Base-by-base conservation (phyloP, 1,140 invertebrate species). In the Mamestra configurata region DNA sequence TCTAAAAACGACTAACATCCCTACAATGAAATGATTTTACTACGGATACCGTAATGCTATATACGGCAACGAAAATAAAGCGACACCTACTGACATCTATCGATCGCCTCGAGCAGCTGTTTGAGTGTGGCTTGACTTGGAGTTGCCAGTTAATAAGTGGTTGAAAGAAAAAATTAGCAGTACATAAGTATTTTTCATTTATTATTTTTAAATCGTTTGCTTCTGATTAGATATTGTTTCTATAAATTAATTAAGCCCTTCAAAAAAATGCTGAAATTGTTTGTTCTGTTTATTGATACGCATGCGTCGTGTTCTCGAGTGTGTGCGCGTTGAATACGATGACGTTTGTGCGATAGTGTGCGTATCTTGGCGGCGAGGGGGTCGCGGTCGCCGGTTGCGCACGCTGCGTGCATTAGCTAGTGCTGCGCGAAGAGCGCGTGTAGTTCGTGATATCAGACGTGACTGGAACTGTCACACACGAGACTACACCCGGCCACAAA, bases 31-130 rank as follows among this genome's bases (percentile, higher is more conserved):
- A 82, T 83, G 83, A 90, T 90, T 89, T 87, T 94, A 94, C 93
- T 95, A 94, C 92, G 88, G 88, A 91, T 93, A 92, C 93, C 92
- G 93, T 91, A 93, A 92, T 86, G 85, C 85, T 92, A 88, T 88
- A 90, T 88, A 90, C 81, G 84, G 89, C 86, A 89, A 90, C 88
- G 87, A 94, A 93, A 93, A 94, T 94, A 94, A 94, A 94, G 92
- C 87, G 89, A 91, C 89, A 89, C 85, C 85, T 90, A 93, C 92
- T 90, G 93, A 94, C 93, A 94, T 94, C 93, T 94, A 94, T 94
- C 91, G 93, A 94, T 94, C 93, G 89, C 57, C 37, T 15, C 37
- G 73, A 88, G 91, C 91, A 94, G 92, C 91, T 93, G 92, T 85
- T 90, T n/a, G 46, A 77, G 31, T 57, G 11, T n/a, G 3, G 24